Conservation (phyloP, 2,797 vertebrate species). For the Paramormyrops hopkinsi region DNA sequence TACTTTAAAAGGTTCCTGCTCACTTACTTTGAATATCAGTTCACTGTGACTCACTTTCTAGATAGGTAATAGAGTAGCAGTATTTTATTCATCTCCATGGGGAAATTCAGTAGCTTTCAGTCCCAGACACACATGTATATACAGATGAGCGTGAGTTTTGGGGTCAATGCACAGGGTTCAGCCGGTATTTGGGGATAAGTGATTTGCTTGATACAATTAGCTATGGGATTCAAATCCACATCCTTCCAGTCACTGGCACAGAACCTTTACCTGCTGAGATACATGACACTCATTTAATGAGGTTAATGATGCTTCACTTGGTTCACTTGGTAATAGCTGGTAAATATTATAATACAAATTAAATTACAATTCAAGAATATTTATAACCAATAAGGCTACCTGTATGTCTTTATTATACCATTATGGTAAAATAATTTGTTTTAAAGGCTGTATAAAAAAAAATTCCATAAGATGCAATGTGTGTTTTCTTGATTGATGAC, state of each 20-base stretch:
- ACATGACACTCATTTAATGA: not conserved
- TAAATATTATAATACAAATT: conserved; percentile 3
- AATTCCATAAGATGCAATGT: not conserved
- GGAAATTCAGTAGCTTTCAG: not conserved
- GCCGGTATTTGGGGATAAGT: not conserved
- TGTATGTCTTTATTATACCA: not conserved
- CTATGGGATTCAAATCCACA: not conserved
- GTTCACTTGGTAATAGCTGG: not conserved
- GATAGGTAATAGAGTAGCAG: not conserved
- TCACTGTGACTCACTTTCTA: not conserved
- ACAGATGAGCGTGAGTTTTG: not conserved
- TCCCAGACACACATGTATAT: not conserved
- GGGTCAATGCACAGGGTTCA: not conserved
- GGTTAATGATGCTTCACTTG: not conserved
- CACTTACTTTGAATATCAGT: not conserved
- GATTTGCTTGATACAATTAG: not conserved
- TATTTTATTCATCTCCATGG: not conserved
- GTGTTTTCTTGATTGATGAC: not conserved
- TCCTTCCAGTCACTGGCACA: not conserved
- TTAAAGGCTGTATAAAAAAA: not conserved
- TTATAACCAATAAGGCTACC: not conserved
- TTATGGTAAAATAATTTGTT: not conserved
- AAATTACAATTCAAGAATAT: not conserved
- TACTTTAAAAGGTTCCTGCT: not conserved
- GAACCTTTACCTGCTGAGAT: not conserved